phyloP scores from a whole-genome alignment of 2,113 vertebrate genomes.

The Chaenocephalus aceratus region DNA sequence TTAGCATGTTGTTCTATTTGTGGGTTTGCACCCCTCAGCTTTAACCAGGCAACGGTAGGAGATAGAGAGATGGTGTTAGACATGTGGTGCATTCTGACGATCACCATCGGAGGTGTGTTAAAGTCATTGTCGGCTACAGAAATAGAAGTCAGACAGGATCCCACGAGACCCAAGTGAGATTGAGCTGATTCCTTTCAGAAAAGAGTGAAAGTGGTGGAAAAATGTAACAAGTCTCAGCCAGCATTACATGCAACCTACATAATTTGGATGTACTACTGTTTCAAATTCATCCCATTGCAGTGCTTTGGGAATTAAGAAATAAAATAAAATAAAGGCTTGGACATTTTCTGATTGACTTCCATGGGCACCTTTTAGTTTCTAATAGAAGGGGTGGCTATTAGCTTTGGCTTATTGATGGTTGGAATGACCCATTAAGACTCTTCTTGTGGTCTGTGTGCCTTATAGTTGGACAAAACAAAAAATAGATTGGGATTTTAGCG shows the following conservation, averaged over 20 bases:
- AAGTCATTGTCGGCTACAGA: conserved; percentile 76
- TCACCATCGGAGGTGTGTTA: conserved; percentile 58
- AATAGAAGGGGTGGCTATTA: conserved; percentile 11
- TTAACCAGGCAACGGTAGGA: conserved; percentile 52
- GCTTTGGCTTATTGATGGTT: conserved; percentile 46
- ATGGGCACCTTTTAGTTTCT: conserved; percentile 23
- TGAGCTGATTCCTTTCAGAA: conserved; percentile 60
- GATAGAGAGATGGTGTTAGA: conserved; percentile 59
- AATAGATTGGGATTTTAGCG: conserved; percentile 35
- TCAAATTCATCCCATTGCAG: conserved; percentile 31
- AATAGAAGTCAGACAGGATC: conserved; percentile 71
- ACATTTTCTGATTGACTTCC: conserved; percentile 24
- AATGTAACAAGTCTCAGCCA: conserved; percentile 26
- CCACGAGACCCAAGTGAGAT: conserved; percentile 73
- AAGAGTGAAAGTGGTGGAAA: conserved; percentile 31
- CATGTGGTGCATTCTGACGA: conserved; percentile 59
- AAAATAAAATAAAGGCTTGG: conserved; percentile 12
- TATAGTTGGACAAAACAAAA: conserved; percentile 55
- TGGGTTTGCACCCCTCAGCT: conserved; percentile 63
- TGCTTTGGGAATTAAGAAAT: conserved; percentile 37
- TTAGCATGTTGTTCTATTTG: conserved; percentile 74
- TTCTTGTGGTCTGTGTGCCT: conserved; percentile 70
- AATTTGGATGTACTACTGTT: conserved; percentile 22
- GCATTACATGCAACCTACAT: conserved; percentile 21
- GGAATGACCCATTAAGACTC: conserved; percentile 45